Base-by-base conservation (phyloP, 2,113 vertebrate genomes). In the Copsychus sechellarum region DNA sequence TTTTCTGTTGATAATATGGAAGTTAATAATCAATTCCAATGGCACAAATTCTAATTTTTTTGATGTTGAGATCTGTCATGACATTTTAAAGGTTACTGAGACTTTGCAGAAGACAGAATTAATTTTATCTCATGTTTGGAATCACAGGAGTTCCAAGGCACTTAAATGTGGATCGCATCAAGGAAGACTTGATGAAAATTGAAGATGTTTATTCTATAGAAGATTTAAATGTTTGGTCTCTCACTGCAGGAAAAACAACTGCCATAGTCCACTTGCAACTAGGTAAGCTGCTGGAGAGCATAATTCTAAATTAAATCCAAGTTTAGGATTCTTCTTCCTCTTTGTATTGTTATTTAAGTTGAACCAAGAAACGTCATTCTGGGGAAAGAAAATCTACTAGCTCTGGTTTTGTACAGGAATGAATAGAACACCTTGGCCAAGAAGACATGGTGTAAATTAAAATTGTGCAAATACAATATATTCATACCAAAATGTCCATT, bases 151-250 rank as follows among this genome's bases (percentile, higher is more conserved):
- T 98, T 85, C 99, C 99, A 51, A 98, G 98, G 78, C 99, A 99
- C 92, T 79, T 99, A 95, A 98, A 99, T 14, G 95, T 98, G 93
- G 98, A 98, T 95, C 98, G 78, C 70, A 99, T 99, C 94, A 98
- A 96, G 96, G 99, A 99, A 58, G 98, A 99, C 60, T 97, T 99
- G 88, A 97, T 99, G 98, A 99, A 99, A 97, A 98, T 99, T 88
- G 99, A 99, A 72, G 98, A 99, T 38, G 99, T 99, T 80, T 98
- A 99, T 93, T 98, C 98, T 12, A 98, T 99, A 66, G 98, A 99
- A 92, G 98, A 99, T 95, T 98, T 99, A 97, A 99, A 99, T 45
- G 92, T 99, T 86, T 99, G 99, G 99, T 99, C 99, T 36, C 97
- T 99, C 88, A 99, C 99, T 7, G 97, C 98, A 5, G 99, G 99